Evolutionary conservation across 2,797 vertebrate species (phyloP), one percentile per base, ranked within the genome.

Genomic region (Mycteria americana): DNA sequence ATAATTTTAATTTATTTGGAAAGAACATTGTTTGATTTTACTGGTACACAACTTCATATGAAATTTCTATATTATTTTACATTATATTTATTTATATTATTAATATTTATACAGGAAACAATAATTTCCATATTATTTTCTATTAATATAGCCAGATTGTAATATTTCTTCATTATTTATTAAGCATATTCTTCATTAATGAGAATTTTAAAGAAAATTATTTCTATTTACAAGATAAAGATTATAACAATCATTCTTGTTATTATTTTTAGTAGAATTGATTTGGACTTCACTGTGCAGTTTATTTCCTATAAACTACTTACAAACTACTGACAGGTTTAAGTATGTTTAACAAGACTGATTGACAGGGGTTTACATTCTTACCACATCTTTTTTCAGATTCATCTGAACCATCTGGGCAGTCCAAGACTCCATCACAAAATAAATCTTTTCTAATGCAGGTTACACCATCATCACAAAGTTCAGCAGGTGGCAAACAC

Each of bases 361-460:
- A 69, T 91, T 82, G 70, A 74, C 27, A 74, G 10, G 18, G 24
- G 6, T 93, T 91, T 56, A 33, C 19, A 72, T 76, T 91, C 98
- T 97, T 97, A 99, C 99, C 99, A 96, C 99, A 99, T 79, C n/a
- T 91, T 70, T 91, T 68, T 27, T 65, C 67, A 37, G 97, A 96
- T 97, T 99, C 99, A 89, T 99, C 99, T 9, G 99, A 99, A 39
- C 96, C 97, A 54, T 99, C 98, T 0, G 97, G 97, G 77, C 99
- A 99, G 92, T 99, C 91, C 3, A 59, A 18, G 35, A 98, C 95
- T 93, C 99, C 99, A 77, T 99, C 99, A 98, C 99, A 99, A 95
- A 99, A 98, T 18, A 84, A 97, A 65, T 91, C 60, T 16, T 70
- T 35, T 9, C 25, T 69, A 75, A 99, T 74, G 75, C 99, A 99